These are phyloP conservation scores for Phataginus tetradactyla DNA, from an alignment of 2,797 vertebrate genomes.

Conservation along the genomic window DNA sequence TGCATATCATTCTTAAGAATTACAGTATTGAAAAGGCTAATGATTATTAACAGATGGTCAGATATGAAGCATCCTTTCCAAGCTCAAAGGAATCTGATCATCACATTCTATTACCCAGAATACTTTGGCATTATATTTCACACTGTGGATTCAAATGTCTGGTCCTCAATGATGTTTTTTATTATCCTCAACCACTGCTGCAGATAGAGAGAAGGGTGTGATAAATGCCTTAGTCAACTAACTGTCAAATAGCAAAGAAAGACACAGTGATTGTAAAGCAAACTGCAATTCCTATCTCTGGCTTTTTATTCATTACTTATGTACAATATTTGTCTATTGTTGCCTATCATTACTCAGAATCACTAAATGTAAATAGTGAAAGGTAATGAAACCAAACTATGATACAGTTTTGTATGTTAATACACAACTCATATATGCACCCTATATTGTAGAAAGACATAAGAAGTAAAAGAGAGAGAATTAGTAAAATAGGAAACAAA, in stretches of 20 bases:
- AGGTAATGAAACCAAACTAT: background rate
- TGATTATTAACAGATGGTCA: background rate
- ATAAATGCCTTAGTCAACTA: conserved; percentile 52
- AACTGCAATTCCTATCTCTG: conserved; percentile 26
- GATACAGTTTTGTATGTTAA: background rate
- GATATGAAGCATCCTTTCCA: background rate
- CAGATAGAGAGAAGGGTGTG: background rate
- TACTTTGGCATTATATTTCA: conserved; percentile 48
- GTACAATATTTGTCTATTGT: background rate
- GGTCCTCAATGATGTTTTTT: conserved; percentile 3
- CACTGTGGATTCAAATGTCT: conserved; percentile 41
- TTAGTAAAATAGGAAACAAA: background rate
- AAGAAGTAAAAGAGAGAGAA: background rate
- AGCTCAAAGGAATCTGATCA: conserved; percentile 30
- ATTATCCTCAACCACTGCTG: conserved; percentile 27
- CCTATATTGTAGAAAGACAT: background rate
- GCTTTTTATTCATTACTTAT: conserved; percentile 15
- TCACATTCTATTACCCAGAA: conserved; percentile 56
- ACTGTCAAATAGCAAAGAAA: background rate
- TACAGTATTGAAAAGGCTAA: background rate
- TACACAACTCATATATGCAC: background rate
- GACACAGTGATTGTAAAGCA: conserved; percentile 17
- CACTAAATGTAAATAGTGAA: background rate
- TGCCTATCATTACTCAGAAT: background rate
- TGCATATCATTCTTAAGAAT: background rate